A percentile compares a stretch with the other conserved stretches of the same genome.
phyloP scores from a whole-genome alignment of 2,888 invertebrate species.

The Drosophila diplacantha region DNA sequence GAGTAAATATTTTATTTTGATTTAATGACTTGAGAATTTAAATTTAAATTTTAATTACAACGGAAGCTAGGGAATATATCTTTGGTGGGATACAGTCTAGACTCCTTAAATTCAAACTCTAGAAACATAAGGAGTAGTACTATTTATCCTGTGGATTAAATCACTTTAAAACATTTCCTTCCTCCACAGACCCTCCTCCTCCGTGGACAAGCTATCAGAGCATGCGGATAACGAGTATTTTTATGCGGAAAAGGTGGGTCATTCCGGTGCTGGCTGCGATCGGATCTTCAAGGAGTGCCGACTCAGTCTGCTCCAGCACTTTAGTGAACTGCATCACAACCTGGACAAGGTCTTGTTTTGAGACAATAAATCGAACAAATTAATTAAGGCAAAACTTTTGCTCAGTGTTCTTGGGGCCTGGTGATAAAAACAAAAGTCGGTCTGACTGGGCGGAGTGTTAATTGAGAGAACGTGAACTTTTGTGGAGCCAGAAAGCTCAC shows the following conservation, averaged over 20 bases:
- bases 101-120: too few relatives aligned
- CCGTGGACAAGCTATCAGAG: constrained; percentile 82
- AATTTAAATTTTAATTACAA: too few relatives aligned
- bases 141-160: neutral
- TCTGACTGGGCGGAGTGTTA: constrained; percentile 45
- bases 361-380: constrained; percentile 48
- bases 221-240: constrained; percentile 86
- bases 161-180: accelerated
- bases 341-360: constrained; percentile 50
- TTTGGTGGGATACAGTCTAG: too few relatives aligned
- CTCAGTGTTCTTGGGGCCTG: constrained; percentile 26
- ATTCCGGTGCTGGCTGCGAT: constrained; percentile 75
- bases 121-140: neutral
- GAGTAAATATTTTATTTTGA: constrained; percentile 75
- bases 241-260: constrained; percentile 85
- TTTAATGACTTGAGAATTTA: too few relatives aligned
- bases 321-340: constrained; percentile 58
- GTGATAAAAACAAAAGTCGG: constrained; percentile 15
- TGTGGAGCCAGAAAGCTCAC: constrained; percentile 37
- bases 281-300: constrained; percentile 72
- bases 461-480: constrained; percentile 56
- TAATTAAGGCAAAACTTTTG: constrained; percentile 11
- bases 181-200: constrained; percentile 83
- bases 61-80: neutral
- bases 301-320: constrained; percentile 57